Base-by-base conservation (phyloP, 1,140 invertebrate genomes). In the Planococcus citri region DNA sequence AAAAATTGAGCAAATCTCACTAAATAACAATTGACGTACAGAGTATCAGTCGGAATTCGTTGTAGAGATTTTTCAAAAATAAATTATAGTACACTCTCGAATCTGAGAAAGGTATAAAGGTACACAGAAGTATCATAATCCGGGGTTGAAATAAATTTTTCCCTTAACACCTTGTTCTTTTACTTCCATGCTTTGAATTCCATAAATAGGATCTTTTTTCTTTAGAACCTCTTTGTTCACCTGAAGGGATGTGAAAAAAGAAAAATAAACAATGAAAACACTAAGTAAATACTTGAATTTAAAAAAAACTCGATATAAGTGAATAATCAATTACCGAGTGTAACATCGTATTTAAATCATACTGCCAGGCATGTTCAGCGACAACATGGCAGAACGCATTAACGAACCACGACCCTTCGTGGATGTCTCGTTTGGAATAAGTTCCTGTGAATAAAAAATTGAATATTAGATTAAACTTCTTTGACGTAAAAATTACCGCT, bases 71-170 rank as follows among this genome's bases (percentile, higher is more conserved):
- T 12, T 6, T 33, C 3, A 33, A 33, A 33, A 33, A 33, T 33
- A n/a, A n/a, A n/a, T n/a, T n/a, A n/a, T n/a, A n/a, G n/a, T n/a
- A n/a, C n/a, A n/a, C 9, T 41, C 37, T 41, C 37, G n/a, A 41
- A 41, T 9, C 37, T 41, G 6, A n/a, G n/a, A n/a, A n/a, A n/a
- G n/a, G n/a, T n/a, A n/a, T n/a, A n/a, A n/a, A n/a, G n/a, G n/a
- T n/a, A n/a, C n/a, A n/a, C n/a, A n/a, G n/a, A n/a, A n/a, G n/a
- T n/a, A n/a, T 64, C 60, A 72, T 1, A 72, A 17, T 51, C 71
- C 71, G 0, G 71, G 71, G 29, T 72, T 72, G 27, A 72, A 72
- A 25, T 9, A 72, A 41, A 72, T 68, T 58, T 51, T 67, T 60
- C 69, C 69, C 27, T 24, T 70, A 21, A 70, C 67, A 8, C 71